Evolutionary conservation across 2,888 invertebrate genomes (phyloP), one percentile per base, ranked within the genome.

Genomic region (Aphodius granarius): DNA sequence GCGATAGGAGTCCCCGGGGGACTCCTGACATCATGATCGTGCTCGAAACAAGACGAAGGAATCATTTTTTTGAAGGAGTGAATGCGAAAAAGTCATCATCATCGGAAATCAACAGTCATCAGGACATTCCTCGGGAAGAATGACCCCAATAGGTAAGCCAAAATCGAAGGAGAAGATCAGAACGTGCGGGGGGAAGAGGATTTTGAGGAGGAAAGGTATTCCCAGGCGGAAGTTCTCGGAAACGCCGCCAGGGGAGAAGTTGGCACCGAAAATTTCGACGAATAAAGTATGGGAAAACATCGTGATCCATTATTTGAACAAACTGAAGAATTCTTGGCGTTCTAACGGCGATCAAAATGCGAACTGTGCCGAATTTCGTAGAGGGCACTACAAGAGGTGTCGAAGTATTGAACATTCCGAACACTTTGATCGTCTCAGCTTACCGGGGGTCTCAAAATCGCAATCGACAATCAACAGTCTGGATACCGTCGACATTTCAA

Each of bases 261-360:
- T 43, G 13, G 1, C 9, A 6, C 6, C 9, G 43, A 63, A 18
- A 63, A 6, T 13, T 18, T 16, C 71, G 20, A 13, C 72, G 13
- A 74, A 18, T 17, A 74, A 62, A 17, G 70, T 76, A 9, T 80
- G 80, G 80, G 80, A 81, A 73, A 80, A 81, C 75, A 78, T 80
- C 22, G 81, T 79, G 3, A 66, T 80, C 17, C 78, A 81, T 75
- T 81, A 81, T 72, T 71, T 81, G 62, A 75, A 78, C 3, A 78
- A 79, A 64, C 70, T 80, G n/a, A 78, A 75, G 70, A 78, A 77
- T 18, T 72, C 78, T 1, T 77, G 77, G 71, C 75, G 77, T 16
- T 68, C 72, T 2, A 72, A 15, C 6, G 43, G 13, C 3, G 43
- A 3, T 43, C 43, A 13, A 43, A 1, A 43, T 43, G 43, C 19